Evolutionary conservation across 2,797 vertebrate genomes (phyloP).

Genomic region (Sebastes minor): DNA sequence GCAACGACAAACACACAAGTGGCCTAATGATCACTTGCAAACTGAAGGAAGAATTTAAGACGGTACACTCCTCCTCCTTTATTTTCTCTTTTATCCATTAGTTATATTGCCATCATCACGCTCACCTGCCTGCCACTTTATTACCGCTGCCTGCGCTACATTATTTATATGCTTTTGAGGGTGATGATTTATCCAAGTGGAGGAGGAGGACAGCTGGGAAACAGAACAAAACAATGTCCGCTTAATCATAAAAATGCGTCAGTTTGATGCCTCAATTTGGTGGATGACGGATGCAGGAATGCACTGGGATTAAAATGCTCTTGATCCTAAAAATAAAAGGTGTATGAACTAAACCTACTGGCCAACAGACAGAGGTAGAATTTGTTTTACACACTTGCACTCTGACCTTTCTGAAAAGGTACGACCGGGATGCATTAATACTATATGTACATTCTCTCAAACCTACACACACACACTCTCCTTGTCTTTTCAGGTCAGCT

Average conservation of each 20-base stretch:
- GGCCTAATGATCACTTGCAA: neutral
- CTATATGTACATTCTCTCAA: slow-evolving; percentile 36
- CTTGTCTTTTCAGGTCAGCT: slow-evolving; percentile 78
- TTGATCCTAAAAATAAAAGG: neutral
- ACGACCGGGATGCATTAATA: slow-evolving; percentile 31
- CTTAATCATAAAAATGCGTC: slow-evolving; percentile 13
- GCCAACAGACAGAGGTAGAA: neutral
- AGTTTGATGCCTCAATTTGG: slow-evolving; percentile 16
- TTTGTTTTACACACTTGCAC: neutral
- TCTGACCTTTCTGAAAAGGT: neutral
- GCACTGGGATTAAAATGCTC: neutral
- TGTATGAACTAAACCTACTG: neutral
- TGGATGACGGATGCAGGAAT: slow-evolving; percentile 6
- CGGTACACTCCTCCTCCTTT: neutral
- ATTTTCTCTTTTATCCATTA: slow-evolving; percentile 11
- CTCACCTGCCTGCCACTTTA: slow-evolving; percentile 20
- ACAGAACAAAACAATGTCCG: slow-evolving; percentile 4
- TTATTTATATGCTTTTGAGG: slow-evolving; percentile 48
- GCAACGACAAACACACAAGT: neutral
- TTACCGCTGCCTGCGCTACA: slow-evolving; percentile 25
- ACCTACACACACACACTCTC: slow-evolving; percentile 14
- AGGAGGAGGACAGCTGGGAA: slow-evolving; percentile 29
- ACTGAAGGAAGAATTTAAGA: neutral
- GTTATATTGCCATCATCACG: neutral
- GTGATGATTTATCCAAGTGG: slow-evolving; percentile 44